Conservation (phyloP, 2,113 vertebrate species). For the Mesitornis unicolor region DNA sequence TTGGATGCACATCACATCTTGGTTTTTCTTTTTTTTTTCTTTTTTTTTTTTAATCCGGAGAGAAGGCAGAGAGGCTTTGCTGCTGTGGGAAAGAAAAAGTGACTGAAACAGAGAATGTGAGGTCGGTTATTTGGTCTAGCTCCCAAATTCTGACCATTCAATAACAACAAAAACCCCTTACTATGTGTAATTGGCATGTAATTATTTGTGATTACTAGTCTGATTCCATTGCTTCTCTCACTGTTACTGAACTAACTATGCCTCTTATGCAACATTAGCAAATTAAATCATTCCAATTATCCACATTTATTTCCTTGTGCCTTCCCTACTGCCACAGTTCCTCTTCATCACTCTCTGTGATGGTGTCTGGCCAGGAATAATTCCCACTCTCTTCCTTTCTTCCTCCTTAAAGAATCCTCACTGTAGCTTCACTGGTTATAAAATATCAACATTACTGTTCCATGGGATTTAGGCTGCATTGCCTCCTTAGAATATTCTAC, state of each 20-base stretch:
- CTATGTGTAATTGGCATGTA: constrained; percentile 57
- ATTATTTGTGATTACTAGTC: constrained; percentile 69
- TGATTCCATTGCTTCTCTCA: constrained; percentile 60
- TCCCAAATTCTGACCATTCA: constrained; percentile 49
- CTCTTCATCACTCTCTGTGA: constrained; percentile 13
- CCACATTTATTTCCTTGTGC: constrained; percentile 52
- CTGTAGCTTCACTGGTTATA: neutral
- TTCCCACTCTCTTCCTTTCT: neutral
- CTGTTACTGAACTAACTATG: constrained; percentile 69
- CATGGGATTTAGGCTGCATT: neutral
- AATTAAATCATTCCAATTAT: constrained; percentile 71
- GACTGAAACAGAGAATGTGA: constrained; percentile 9
- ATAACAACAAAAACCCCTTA: constrained; percentile 42
- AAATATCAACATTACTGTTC: neutral
- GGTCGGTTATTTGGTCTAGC: constrained; percentile 47
- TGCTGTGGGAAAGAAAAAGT: neutral
- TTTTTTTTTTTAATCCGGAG: neutral
- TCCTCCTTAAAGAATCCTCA: neutral
- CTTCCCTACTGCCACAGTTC: constrained; percentile 32
- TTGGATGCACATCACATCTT: constrained; percentile 38
- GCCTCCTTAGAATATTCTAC: fast-evolving
- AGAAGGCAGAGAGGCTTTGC: constrained; percentile 14
- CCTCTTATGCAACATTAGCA: constrained; percentile 70
- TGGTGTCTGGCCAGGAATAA: neutral
- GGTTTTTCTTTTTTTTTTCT: neutral